phyloP scores from a whole-genome alignment of 2,113 vertebrate genomes.

The Pelodiscus sinensis region DNA sequence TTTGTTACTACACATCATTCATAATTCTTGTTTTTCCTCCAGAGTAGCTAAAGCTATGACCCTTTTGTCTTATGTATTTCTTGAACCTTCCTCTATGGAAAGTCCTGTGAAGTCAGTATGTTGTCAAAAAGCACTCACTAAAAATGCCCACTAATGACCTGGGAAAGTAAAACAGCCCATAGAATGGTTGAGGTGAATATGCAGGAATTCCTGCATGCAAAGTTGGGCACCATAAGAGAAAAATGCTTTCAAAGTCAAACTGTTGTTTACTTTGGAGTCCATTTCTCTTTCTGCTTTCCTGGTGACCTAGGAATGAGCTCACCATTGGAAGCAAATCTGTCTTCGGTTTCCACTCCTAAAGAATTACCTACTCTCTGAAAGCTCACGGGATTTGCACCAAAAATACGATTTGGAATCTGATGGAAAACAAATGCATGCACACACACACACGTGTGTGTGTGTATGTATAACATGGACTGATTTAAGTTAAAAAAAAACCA shows the following conservation, averaged over 20 bases:
- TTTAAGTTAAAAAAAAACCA: constrained; percentile 13
- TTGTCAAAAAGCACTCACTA: constrained; percentile 11
- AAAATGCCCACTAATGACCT: constrained; percentile 17
- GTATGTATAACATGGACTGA: constrained; percentile 26
- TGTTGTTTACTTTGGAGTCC: constrained; percentile 80
- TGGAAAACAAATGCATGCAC: constrained; percentile 36
- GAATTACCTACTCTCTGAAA: constrained; percentile 80
- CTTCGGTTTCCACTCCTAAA: constrained; percentile 84
- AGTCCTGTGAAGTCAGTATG: background rate
- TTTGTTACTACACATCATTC: constrained; percentile 62
- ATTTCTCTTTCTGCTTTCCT: constrained; percentile 74
- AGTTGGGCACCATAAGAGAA: constrained; percentile 77
- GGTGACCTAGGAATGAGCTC: constrained; percentile 84
- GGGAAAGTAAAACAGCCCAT: constrained; percentile 52
- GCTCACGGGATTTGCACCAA: constrained; percentile 66
- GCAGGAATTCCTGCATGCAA: constrained; percentile 71
- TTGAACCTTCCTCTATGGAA: constrained; percentile 32
- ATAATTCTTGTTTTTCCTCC: background rate
- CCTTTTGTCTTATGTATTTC: background rate
- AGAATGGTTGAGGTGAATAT: constrained; percentile 52
- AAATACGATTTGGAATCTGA: constrained; percentile 65
- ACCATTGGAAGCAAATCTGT: constrained; percentile 82
- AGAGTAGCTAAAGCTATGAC: constrained; percentile 17
- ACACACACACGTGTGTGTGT: background rate
- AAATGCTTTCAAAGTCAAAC: constrained; percentile 73